Conservation (phyloP, 2,797 vertebrate genomes). For the Merluccius polli region DNA sequence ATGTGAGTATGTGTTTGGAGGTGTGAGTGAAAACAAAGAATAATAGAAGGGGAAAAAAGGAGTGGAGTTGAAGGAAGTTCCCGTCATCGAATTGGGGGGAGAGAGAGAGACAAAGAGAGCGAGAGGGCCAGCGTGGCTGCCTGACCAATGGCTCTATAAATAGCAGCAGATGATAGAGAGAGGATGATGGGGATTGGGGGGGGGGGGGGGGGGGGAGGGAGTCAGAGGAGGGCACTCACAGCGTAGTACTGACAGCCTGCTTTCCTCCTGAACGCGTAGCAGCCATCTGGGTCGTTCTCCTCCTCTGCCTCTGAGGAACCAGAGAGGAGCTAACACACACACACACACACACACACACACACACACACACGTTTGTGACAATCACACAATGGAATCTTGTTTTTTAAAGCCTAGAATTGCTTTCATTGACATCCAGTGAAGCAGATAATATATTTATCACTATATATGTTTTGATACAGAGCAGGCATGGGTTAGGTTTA, state of each 20-base stretch:
- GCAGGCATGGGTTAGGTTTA: not conserved
- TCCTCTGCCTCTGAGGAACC: constrained; percentile 97
- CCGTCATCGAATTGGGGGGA: not conserved
- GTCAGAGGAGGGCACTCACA: constrained; percentile 79
- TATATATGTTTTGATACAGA: not conserved
- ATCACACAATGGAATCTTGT: not conserved
- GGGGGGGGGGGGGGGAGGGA: not conserved
- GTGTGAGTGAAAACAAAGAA: not conserved
- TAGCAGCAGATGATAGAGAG: not conserved
- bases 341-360: not conserved
- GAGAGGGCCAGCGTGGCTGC: not conserved
- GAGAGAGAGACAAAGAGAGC: not conserved
- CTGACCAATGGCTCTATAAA: not conserved
- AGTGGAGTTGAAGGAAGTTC: not conserved
- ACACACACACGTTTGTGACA: not conserved
- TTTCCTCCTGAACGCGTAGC: constrained; percentile 96
- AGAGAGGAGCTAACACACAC: constrained; percentile 78
- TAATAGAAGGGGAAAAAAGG: not conserved
- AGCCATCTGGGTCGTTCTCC: constrained; percentile 96
- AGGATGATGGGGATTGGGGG: not conserved
- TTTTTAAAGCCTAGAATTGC: too few species aligned
- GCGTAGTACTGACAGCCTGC: constrained; percentile 96
- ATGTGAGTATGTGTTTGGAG: not conserved
- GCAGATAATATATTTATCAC: not conserved
- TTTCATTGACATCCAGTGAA: not conserved